phyloP scores from a whole-genome alignment of 2,797 vertebrate genomes.

The Buphagus erythrorhynchus region DNA sequence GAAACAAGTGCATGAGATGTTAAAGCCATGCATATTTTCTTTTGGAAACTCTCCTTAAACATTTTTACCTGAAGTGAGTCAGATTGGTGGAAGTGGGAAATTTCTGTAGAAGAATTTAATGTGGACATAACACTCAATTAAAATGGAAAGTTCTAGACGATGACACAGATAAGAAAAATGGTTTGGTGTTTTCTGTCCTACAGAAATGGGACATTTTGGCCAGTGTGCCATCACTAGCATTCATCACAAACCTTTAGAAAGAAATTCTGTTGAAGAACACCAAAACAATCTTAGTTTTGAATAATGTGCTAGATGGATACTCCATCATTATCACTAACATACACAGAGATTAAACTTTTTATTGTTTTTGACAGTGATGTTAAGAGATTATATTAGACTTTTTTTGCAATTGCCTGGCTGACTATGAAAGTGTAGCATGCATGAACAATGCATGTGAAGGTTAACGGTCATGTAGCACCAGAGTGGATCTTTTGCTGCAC shows the following conservation, averaged over 20 bases:
- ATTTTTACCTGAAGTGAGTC: not conserved
- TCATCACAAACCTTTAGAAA: not conserved
- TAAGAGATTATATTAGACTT: not conserved
- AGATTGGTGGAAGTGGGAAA: not conserved
- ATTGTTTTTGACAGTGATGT: not conserved
- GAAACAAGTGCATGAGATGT: not conserved
- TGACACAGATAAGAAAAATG: not conserved
- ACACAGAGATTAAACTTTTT: not conserved
- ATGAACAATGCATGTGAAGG: not conserved
- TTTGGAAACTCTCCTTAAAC: not conserved
- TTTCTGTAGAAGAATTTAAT: not conserved
- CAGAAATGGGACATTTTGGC: not conserved
- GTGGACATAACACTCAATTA: not conserved
- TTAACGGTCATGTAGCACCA: not conserved
- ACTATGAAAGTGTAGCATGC: fast-evolving
- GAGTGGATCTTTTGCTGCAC: not conserved
- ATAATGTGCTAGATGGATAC: not conserved
- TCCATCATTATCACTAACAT: not conserved
- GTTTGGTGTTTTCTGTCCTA: not conserved
- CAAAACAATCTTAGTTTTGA: not conserved
- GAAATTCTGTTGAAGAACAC: not conserved
- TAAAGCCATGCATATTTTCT: not conserved
- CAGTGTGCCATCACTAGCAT: fast-evolving
- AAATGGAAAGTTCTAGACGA: not conserved
- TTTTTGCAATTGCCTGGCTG: not conserved